Evolutionary conservation across 2,888 invertebrate genomes (phyloP), one percentile per base, ranked within the genome.

Genomic region (Drosophila kuntzei): DNA sequence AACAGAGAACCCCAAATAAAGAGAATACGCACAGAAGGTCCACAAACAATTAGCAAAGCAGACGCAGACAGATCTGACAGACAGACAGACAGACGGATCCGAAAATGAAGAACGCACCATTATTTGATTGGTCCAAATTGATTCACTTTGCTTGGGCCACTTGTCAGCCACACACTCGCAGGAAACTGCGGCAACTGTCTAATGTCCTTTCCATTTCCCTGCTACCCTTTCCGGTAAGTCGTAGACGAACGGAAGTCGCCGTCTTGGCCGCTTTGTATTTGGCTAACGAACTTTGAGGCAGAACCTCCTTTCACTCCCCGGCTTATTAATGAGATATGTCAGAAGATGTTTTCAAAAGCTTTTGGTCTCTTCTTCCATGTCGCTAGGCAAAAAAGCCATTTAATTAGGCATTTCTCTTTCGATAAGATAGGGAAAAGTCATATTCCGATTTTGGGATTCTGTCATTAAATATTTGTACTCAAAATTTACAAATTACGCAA

Each of bases 101-200:
- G 39, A 75, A 64, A 59, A 50, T 34, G 46, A 37, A 39, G 54
- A 50, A 50, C 44, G 36, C 36, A 67, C 47, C 36, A 67, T 74
- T 61, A 76, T 76, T 72, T 62, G 72, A 76, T 77, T 72, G 76
- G 29, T 41, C 34, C 65, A 50, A 78, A 76, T 78, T 73, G 76
- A 76, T 73, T 78, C 69, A 69, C 65, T 71, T 69, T 73, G 62
- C 50, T 29, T 36, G 62, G 54, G 65, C 78, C 82, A 78, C 79
- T 76, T 83, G 81, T 73, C 87, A 74, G 87, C 59, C 68, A 50
- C 86, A 73, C 76, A 50, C 86, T 71, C 76, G 58, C 86, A 79
- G 77, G 83, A 86, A 76, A 53, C 67, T 68, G 69, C 65, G 81
- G 66, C 58, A 73, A 59, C 69, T 66, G 57, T 62, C 67, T 49